Base-by-base conservation (phyloP, 2,113 vertebrate species). In the Oncorhynchus keta region DNA sequence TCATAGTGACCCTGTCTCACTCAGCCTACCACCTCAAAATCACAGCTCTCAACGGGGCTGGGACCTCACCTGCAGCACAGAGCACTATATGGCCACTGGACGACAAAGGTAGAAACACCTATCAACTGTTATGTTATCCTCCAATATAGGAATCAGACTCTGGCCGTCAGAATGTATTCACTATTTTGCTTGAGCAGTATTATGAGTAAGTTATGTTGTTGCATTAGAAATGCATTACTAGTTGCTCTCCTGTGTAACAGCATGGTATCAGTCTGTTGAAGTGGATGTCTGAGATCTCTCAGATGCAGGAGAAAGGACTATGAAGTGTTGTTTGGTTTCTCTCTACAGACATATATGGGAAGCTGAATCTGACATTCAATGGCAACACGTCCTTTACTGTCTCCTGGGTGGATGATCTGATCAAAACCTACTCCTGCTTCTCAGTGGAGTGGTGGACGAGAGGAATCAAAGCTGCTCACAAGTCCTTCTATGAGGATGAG, bases 1-100 rank as follows among this genome's bases (percentile, higher is more conserved):
- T 93, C 74, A 81, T n/a, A 5, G 83, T 94, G 51, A 61, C 79
- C 35, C 86, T 94, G 66, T 93, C 91, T 45, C 81, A 86, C 13
- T 93, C 93, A 0, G 84, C 82, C 3, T 93, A 90, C 68, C 39
- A 51, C 11, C 55, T 94, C 69, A 79, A 24, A 65, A 79, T 94
- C 75, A 76, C 28, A 0, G 89, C 91, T 2, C 45, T 77, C 11
- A 93, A 92, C 85, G 83, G 78, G 0, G 89, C 32, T 0, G 92
- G 91, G 73, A n/a, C 18, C 5, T 94, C 93, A 1, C 90, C 92
- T 1, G 39, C 76, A 0, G 73, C 59, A 0, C 75, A 49, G 12
- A 67, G 24, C 12, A 28, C 11, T 0, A 76, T 91, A 73, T 70
- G 64, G 3, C 66, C 70, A 32, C 35, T 73, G 0, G 26, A 79